phyloP scores from a whole-genome alignment of 2,888 invertebrate genomes.

The Brenthis hecate region DNA sequence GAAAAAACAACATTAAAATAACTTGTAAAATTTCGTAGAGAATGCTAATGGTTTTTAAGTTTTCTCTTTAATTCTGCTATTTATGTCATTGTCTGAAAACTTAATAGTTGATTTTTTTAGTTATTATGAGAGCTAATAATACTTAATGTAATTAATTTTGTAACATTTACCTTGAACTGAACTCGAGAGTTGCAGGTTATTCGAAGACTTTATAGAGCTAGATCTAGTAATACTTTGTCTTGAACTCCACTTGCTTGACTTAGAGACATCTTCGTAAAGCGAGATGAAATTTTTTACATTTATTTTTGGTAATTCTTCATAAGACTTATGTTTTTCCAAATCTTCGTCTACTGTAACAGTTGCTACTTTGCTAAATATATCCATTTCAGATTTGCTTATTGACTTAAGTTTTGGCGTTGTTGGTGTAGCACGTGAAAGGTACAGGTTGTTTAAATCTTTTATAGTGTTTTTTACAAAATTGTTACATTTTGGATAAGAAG shows the following conservation, averaged over 20 bases:
- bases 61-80: not conserved
- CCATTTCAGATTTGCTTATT: conserved; percentile 78
- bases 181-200: conserved; percentile 51
- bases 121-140: not conserved
- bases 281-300: conserved; percentile 73
- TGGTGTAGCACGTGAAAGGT: conserved; percentile 43
- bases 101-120: not conserved
- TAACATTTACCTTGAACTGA: conserved; percentile 58
- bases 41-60: not conserved
- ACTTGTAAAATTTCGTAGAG: not conserved
- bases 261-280: conserved; percentile 69
- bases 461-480: conserved; percentile 44
- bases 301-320: conserved; percentile 71
- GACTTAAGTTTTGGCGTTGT: conserved; percentile 54
- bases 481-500: conserved; percentile 43
- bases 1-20: conserved; percentile 21
- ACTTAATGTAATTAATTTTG: not conserved
- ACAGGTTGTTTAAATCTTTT: conserved; percentile 46
- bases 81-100: not conserved
- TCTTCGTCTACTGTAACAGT: conserved; percentile 51
- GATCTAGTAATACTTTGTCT: conserved; percentile 35
- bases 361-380: conserved; percentile 69
- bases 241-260: conserved; percentile 47
- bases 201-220: conserved; percentile 52
- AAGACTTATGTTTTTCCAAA: conserved; percentile 71